Evolutionary conservation across 1,140 invertebrate species (phyloP).

Genomic region (Scylla paramamosain): DNA sequence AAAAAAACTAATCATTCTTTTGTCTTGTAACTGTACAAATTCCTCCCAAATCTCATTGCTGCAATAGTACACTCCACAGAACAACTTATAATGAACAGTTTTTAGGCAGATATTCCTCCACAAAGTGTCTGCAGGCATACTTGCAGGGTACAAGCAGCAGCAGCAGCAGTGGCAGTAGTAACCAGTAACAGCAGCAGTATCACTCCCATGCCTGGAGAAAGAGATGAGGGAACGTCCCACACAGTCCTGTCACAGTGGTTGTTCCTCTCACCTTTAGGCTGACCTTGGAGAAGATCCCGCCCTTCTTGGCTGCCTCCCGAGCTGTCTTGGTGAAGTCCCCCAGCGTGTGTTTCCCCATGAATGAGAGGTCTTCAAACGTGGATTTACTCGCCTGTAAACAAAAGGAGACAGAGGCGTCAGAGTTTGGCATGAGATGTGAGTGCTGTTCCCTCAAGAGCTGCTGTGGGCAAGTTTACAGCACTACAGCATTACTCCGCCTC

Average conservation of each 20-base stretch:
- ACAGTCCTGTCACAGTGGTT: conserved; percentile 60
- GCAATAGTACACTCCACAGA: too few relatives aligned
- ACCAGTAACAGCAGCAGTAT: background rate
- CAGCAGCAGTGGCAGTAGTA: too few relatives aligned
- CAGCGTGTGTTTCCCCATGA: conserved; percentile 91
- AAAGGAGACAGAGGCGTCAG: background rate
- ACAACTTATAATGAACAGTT: too few relatives aligned
- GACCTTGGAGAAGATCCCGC: conserved; percentile 78
- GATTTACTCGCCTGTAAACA: conserved; percentile 87
- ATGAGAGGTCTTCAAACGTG: conserved; percentile 92
- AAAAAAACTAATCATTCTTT: too few relatives aligned
- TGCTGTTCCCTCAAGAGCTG: background rate
- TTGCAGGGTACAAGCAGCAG: too few relatives aligned
- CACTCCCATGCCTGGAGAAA: conserved; percentile 49
- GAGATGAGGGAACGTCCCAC: conserved; percentile 63
- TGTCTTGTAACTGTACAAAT: too few relatives aligned
- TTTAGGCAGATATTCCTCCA: background rate
- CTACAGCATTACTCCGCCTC: background rate
- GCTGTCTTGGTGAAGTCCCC: conserved; percentile 95
- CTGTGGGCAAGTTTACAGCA: background rate
- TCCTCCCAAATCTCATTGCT: too few relatives aligned
- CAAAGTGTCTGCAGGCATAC: too few relatives aligned
- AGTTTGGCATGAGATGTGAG: background rate
- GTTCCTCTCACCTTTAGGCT: conserved; percentile 75
- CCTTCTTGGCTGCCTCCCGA: conserved; percentile 87